Percentiles rank a stretch among this genome's conserved stretches.
phyloP scores from a whole-genome alignment of 2,888 invertebrate species.

The Lepidochitona cinerea region DNA sequence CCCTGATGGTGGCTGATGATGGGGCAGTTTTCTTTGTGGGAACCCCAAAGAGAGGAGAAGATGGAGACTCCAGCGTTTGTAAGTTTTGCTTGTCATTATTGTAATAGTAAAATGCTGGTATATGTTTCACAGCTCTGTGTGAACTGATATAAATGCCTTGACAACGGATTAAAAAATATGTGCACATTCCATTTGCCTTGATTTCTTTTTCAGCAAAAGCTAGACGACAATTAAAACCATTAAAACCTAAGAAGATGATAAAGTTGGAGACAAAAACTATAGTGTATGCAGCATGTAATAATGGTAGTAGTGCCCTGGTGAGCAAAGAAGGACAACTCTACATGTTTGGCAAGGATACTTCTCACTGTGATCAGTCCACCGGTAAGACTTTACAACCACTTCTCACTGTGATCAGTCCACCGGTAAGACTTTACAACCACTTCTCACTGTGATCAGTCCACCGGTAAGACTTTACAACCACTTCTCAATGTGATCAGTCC shows the following conservation, averaged over 20 bases:
- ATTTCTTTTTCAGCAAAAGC: slow-evolving; percentile 71
- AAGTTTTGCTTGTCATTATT: slow-evolving; percentile 22
- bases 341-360: slow-evolving; percentile 92
- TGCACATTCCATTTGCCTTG: no score
- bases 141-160: no score
- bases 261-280: slow-evolving; percentile 90
- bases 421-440: no score
- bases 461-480: no score
- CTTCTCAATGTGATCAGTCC: no score
- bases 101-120: no score
- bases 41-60: slow-evolving; percentile 91
- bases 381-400: no score
- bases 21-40: slow-evolving; percentile 91
- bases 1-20: slow-evolving; percentile 90
- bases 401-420: no score
- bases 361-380: slow-evolving; percentile 75
- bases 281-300: slow-evolving; percentile 90
- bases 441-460: no score
- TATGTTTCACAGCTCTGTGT: no score
- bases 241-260: slow-evolving; percentile 92
- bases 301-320: slow-evolving; percentile 93
- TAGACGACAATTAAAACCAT: slow-evolving; percentile 88
- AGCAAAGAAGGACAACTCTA: slow-evolving; percentile 90
- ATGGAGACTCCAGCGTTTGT: slow-evolving; percentile 83
- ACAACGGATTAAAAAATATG: no score